Percentiles rank a stretch among this genome's conserved stretches.
Evolutionary conservation across 1,140 invertebrate genomes (phyloP).

Genomic region (Drosophila albomicans): DNA sequence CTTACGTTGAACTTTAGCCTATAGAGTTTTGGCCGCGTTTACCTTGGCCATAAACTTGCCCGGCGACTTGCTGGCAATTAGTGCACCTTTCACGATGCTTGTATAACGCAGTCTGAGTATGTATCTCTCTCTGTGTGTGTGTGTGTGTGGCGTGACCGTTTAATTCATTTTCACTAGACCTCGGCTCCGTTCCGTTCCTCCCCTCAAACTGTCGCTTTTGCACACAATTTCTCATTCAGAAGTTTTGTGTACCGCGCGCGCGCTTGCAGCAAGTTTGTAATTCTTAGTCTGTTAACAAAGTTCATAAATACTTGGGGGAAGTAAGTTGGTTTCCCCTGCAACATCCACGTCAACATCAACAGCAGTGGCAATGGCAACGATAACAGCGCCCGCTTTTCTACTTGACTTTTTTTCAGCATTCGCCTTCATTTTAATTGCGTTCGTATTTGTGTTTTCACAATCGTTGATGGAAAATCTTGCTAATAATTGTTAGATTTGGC

Average conservation of each 20-base stretch:
- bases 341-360: background rate
- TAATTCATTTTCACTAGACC: constrained; percentile 73
- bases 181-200: background rate
- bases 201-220: constrained; percentile 67
- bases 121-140: background rate
- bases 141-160: constrained; percentile 60
- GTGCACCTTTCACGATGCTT: constrained; percentile 57
- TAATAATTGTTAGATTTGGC: constrained; percentile 1
- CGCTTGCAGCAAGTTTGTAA: constrained; percentile 71
- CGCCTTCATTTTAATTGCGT: constrained; percentile 25
- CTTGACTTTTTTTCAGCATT: constrained; percentile 11
- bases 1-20: constrained; percentile 72
- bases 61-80: constrained; percentile 77
- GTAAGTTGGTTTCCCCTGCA: constrained; percentile 55
- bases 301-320: constrained; percentile 80
- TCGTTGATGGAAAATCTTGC: background rate
- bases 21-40: constrained; percentile 62
- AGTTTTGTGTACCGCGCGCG: constrained; percentile 47
- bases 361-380: constrained; percentile 13
- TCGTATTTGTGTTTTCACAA: constrained; percentile 2
- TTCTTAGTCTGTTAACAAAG: constrained; percentile 82
- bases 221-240: constrained; percentile 83
- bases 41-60: constrained; percentile 82
- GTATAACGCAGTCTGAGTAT: background rate
- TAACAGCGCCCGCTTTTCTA: constrained; percentile 9